Evolutionary conservation across 2,113 vertebrate species (phyloP).

Genomic region (Pterophyllum scalare): DNA sequence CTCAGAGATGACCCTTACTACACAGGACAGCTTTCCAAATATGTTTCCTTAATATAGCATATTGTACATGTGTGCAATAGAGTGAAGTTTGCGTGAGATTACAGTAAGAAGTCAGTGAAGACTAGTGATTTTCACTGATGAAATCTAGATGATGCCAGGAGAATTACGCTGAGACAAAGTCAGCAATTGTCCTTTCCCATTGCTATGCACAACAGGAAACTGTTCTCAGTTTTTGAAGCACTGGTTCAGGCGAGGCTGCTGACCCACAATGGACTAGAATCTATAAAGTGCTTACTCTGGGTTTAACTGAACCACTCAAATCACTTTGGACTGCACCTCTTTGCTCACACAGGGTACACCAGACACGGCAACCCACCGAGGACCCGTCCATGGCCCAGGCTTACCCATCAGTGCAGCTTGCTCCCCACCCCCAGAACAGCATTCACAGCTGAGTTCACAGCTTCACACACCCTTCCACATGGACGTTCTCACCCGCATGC

Average conservation of each 20-base stretch:
- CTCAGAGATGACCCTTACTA: constrained; percentile 1
- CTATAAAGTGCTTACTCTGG: no score
- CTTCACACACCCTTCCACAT: constrained; percentile 90
- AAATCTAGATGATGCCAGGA: no score
- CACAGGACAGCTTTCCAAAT: no score
- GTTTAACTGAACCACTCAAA: no score
- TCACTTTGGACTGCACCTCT: not conserved
- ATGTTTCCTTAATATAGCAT: no score
- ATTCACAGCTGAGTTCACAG: constrained; percentile 92
- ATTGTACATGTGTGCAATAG: not conserved
- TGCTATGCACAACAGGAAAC: no score
- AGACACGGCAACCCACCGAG: constrained; percentile 94
- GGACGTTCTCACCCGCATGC: constrained; percentile 82
- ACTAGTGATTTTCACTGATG: not conserved
- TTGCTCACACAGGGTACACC: constrained; percentile 88
- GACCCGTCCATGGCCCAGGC: constrained; percentile 95
- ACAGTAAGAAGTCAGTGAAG: no score
- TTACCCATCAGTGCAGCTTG: constrained; percentile 92
- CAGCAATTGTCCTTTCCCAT: no score
- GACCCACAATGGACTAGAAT: no score
- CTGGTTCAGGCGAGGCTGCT: no score
- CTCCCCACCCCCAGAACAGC: constrained; percentile 90
- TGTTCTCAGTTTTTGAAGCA: no score
- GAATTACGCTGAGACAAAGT: no score
- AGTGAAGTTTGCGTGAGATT: not conserved